A percentile compares a stretch with the other conserved stretches of the same genome.
phyloP scores from a whole-genome alignment of 2,113 vertebrate genomes.

The Pollachius pollachius region DNA sequence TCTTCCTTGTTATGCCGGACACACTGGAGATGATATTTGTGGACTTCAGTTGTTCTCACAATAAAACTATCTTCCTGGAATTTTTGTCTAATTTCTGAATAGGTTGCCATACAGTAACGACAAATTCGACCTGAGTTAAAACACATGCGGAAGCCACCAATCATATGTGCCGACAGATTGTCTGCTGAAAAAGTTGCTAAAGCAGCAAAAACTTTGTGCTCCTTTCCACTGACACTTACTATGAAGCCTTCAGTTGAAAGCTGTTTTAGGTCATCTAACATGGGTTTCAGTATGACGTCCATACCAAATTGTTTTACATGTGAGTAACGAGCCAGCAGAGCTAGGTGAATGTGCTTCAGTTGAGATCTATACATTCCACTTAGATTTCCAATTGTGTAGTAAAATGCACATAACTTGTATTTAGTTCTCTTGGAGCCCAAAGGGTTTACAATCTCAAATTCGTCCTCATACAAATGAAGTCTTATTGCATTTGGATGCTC shows the following conservation, averaged over 20 bases:
- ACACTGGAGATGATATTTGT: slow-evolving; percentile 16
- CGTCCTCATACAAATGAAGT: slow-evolving; percentile 37
- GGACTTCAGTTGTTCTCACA: slow-evolving; percentile 21
- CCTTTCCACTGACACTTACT: slow-evolving; percentile 4
- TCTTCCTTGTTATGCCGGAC: slow-evolving; percentile 6
- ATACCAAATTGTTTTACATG: slow-evolving; percentile 22
- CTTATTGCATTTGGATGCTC: slow-evolving; percentile 17
- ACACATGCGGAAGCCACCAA: slow-evolving; percentile 23
- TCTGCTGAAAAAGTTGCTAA: slow-evolving; percentile 30
- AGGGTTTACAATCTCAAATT: neutral
- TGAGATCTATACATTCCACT: slow-evolving; percentile 12
- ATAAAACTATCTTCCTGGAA: slow-evolving; percentile 13
- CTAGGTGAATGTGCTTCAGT: slow-evolving; percentile 24
- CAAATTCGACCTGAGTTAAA: slow-evolving; percentile 27
- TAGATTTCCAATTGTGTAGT: slow-evolving; percentile 19
- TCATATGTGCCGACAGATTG: slow-evolving; percentile 30
- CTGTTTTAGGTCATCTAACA: slow-evolving; percentile 21
- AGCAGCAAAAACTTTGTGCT: slow-evolving; percentile 13
- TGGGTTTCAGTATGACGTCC: slow-evolving; percentile 23
- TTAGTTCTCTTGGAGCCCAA: slow-evolving; percentile 9
- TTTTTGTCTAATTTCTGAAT: slow-evolving; percentile 13
- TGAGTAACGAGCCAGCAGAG: slow-evolving; percentile 17
- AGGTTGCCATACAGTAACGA: slow-evolving; percentile 22
- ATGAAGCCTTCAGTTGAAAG: slow-evolving; percentile 19
- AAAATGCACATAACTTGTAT: slow-evolving; percentile 24